These are phyloP conservation scores for Cossypha dichroa DNA, from an alignment of 2,797 vertebrate genomes.

Conservation along the genomic window DNA sequence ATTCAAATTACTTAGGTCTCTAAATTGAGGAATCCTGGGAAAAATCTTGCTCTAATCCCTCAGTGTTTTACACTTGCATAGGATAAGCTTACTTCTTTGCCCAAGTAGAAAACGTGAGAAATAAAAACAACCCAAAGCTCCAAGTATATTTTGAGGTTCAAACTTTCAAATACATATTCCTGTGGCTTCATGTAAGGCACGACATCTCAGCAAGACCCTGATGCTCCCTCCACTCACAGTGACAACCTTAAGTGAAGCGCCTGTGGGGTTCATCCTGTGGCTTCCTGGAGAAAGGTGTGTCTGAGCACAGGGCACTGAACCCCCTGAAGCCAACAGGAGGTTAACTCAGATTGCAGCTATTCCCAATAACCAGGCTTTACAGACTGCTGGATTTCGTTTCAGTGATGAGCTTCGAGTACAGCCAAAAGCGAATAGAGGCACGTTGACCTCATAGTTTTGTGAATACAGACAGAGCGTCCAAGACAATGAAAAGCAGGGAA, in stretches of 20 bases:
- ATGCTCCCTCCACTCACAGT: background rate
- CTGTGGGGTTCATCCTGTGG: background rate
- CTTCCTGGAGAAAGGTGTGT: background rate
- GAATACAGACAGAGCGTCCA: background rate
- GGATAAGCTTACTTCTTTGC: background rate
- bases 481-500: conserved; percentile 62
- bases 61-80: background rate
- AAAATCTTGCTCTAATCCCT: background rate
- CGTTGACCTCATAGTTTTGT: conserved; percentile 49
- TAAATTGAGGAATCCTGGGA: background rate
- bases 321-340: background rate
- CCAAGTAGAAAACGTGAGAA: background rate
- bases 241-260: fast-evolving
- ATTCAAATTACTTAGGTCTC: background rate
- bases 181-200: background rate
- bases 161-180: background rate
- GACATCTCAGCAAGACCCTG: background rate
- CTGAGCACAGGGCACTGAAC: fast-evolving
- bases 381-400: conserved; percentile 21
- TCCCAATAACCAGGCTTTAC: background rate
- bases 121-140: background rate
- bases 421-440: conserved; percentile 50
- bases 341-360: background rate
- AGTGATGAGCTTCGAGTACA: conserved; percentile 48
- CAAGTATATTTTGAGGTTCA: background rate